Percentiles rank a stretch among this genome's conserved stretches.
Conservation (phyloP, 2,888 invertebrate genomes). For the Oegoconia quadripuncta region DNA sequence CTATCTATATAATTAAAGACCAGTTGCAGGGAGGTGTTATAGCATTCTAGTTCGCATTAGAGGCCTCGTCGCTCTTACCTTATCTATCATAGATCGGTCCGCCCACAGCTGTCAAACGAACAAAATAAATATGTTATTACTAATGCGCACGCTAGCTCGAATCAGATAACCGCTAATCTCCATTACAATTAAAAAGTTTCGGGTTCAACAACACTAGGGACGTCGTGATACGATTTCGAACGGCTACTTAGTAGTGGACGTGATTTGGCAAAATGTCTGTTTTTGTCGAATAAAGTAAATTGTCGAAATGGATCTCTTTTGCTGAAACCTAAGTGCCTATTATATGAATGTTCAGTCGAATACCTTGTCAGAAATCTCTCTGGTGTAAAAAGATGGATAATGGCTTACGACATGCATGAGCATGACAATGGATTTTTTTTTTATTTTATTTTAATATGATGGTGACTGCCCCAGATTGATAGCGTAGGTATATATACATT, state of each 20-base stretch:
- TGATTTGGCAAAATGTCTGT: conserved; percentile 13
- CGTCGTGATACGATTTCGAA: conserved; percentile 40
- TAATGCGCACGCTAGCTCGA: conserved; percentile 61
- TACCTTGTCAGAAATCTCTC: conserved; percentile 33
- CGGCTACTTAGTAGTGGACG: conserved; percentile 22
- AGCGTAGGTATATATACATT: no score
- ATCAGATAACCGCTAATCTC: conserved; percentile 75
- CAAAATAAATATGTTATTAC: conserved; percentile 77
- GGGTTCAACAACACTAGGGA: conserved; percentile 46
- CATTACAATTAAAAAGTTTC: conserved; percentile 74
- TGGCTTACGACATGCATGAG: no score
- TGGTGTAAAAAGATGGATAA: neutral
- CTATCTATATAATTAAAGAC: conserved; percentile 57
- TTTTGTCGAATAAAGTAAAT: conserved; percentile 9
- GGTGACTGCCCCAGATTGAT: no score
- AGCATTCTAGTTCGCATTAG: conserved; percentile 49
- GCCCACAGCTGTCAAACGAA: conserved; percentile 74
- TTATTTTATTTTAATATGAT: no score
- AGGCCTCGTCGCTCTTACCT: conserved; percentile 38
- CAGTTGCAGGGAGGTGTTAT: conserved; percentile 48
- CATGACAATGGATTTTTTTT: no score
- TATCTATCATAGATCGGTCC: conserved; percentile 66
- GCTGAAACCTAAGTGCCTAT: conserved; percentile 30
- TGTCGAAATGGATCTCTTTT: conserved; percentile 28
- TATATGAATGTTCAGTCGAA: conserved; percentile 31